Percentiles rank a stretch among this genome's conserved stretches.
Evolutionary conservation across 2,113 vertebrate genomes (phyloP).

Genomic region (Apodemus speciosus): DNA sequence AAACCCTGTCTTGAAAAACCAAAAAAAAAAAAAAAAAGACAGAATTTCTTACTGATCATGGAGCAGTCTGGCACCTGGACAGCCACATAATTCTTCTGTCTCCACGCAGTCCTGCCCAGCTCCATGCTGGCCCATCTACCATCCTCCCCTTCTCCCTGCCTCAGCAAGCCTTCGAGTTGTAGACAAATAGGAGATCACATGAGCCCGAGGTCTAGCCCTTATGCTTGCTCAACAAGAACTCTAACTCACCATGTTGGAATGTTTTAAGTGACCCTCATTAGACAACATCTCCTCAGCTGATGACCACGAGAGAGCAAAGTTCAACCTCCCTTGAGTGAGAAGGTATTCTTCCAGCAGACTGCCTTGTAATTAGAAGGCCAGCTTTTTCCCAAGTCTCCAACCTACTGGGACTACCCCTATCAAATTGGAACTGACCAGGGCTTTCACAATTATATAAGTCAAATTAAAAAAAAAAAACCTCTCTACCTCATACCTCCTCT

Average conservation of each 20-base stretch:
- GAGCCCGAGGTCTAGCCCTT: background rate
- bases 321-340: background rate
- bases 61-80: background rate
- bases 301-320: background rate
- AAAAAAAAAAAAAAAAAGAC: no score
- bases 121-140: background rate
- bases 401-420: background rate
- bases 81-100: background rate
- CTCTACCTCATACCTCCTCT: background rate
- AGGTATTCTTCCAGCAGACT: background rate
- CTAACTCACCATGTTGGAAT: background rate
- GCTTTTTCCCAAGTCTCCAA: background rate
- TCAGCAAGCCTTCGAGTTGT: background rate
- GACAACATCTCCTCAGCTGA: slow-evolving; percentile 34
- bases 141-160: no score
- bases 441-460: background rate
- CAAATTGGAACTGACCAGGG: slow-evolving; percentile 12
- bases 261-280: background rate
- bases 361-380: slow-evolving; percentile 1
- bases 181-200: background rate
- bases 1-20: no score
- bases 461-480: background rate
- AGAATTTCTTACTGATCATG: background rate
- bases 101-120: background rate
- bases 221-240: background rate